Base-by-base conservation (phyloP, 2,113 vertebrate genomes). In the Zapus hudsonius region DNA sequence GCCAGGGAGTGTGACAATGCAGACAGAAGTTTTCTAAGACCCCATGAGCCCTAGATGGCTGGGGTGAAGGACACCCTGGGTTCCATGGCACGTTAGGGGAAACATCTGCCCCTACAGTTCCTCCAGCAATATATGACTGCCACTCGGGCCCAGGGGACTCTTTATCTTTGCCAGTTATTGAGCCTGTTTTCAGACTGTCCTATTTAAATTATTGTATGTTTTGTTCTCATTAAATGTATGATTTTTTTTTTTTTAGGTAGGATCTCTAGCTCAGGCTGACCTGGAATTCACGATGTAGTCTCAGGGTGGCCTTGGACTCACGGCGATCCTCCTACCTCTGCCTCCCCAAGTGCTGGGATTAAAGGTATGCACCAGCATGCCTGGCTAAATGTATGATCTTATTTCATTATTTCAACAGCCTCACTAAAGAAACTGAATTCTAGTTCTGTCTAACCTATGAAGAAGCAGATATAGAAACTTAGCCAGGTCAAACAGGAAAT, bases 1-100 rank as follows among this genome's bases (percentile, higher is more conserved):
- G n/a, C n/a, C n/a, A n/a, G n/a, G n/a, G n/a, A n/a, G n/a, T n/a
- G n/a, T n/a, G n/a, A n/a, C n/a, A n/a, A n/a, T n/a, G n/a, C n/a
- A n/a, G n/a, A n/a, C n/a, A 59, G 40, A 82, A 44, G 59, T 66
- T 25, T 33, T 12, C 72, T 59, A 70, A 84, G 78, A 52, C 3
- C 5, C 40, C 40, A 25, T 10, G 7, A 80, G 38, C 61, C 16
- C 29, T 13, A 0, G 0, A 1, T 36, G 27, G 5, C 16, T 22
- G 22, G 64, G 33, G 7, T 20, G 16, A n/a, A 42, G n/a, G 42
- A 44, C 33, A 63, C 23, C 19, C 42, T 40, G 42, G 9, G 70
- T 40, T 44, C 22, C 33, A 47, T 36, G 33, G 22, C 57, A 67
- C 31, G 31, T 1, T 36, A 86, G 31, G 27, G 16, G 42, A 61